Conservation (phyloP, 1,140 invertebrate genomes). For the Muscidifurax raptorellus region DNA sequence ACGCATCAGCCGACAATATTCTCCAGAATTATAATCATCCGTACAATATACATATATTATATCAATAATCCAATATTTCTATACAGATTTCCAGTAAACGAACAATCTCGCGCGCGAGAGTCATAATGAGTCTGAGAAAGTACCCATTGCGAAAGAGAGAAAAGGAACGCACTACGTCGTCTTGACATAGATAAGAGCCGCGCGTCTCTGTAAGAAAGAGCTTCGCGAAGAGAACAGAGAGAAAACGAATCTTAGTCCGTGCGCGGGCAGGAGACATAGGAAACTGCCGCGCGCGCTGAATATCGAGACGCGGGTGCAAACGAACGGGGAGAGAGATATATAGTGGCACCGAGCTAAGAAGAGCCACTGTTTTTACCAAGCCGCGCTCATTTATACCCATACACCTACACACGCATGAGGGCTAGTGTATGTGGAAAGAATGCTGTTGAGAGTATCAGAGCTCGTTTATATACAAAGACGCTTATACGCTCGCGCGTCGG, state of each 20-base stretch:
- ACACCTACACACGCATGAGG: not conserved
- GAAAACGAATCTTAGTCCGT: conserved; percentile 57
- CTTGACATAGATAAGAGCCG: not conserved
- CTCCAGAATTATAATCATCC: too few species aligned
- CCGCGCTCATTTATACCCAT: conserved; percentile 30
- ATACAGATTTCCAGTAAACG: not conserved
- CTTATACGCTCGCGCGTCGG: not conserved
- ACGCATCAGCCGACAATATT: too few species aligned
- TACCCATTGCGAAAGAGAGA: not conserved
- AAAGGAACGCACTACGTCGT: not conserved
- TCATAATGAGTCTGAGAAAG: not conserved
- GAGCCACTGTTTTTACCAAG: conserved; percentile 67
- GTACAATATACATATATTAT: too few species aligned
- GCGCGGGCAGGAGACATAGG: conserved; percentile 47
- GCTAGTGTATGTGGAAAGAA: not conserved
- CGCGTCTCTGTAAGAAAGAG: conserved; percentile 16
- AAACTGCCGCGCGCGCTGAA: conserved; percentile 51
- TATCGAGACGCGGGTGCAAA: conserved; percentile 48
- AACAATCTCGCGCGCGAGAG: not conserved
- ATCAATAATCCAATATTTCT: too few species aligned
- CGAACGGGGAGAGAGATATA: conserved; percentile 44
- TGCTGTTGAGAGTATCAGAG: not conserved
- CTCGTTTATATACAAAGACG: not conserved
- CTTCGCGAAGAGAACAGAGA: conserved; percentile 5
- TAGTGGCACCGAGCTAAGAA: conserved; percentile 62